Conservation (phyloP, 2,888 invertebrate genomes). For the Euspilapteryx auroguttella region DNA sequence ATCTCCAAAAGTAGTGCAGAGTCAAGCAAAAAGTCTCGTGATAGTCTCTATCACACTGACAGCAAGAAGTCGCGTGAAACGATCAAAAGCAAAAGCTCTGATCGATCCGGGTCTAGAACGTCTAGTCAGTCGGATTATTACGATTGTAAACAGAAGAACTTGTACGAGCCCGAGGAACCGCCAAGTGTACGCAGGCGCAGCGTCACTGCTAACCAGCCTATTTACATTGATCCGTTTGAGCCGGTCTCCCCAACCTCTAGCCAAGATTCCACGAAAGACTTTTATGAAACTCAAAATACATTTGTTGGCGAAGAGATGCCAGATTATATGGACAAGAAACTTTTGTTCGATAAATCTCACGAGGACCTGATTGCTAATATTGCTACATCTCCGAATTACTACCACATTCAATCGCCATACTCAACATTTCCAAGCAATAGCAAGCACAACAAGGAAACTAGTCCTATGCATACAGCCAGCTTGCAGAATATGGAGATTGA, state of each 20-base stretch:
- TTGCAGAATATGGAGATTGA: slow-evolving; percentile 72
- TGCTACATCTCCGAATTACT: slow-evolving; percentile 42
- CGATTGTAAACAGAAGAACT: slow-evolving; percentile 63
- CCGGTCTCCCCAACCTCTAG: slow-evolving; percentile 65
- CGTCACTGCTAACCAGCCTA: slow-evolving; percentile 32
- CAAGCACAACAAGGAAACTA: slow-evolving; percentile 54
- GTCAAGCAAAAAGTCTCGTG: slow-evolving; percentile 66
- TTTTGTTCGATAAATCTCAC: slow-evolving; percentile 57
- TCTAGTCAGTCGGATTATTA: slow-evolving; percentile 73
- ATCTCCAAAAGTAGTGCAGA: slow-evolving; percentile 66
- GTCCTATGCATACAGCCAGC: slow-evolving; percentile 68
- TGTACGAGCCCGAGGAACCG: slow-evolving; percentile 39
- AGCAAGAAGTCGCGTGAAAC: slow-evolving; percentile 68
- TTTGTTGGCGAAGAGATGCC: slow-evolving; percentile 46
- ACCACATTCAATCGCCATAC: slow-evolving; percentile 63
- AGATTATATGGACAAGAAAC: slow-evolving; percentile 52
- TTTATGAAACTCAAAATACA: slow-evolving; percentile 56
- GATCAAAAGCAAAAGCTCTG: slow-evolving; percentile 64
- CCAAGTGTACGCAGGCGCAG: slow-evolving; percentile 29
- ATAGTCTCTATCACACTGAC: slow-evolving; percentile 67
- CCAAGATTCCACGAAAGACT: slow-evolving; percentile 67
- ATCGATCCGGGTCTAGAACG: slow-evolving; percentile 63
- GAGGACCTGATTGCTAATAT: slow-evolving; percentile 62
- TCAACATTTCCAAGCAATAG: slow-evolving; percentile 65
- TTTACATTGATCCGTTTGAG: slow-evolving; percentile 43